Percentiles rank a stretch among this genome's conserved stretches.
Evolutionary conservation across 2,888 invertebrate species (phyloP).

Genomic region (Cheilosia soror): DNA sequence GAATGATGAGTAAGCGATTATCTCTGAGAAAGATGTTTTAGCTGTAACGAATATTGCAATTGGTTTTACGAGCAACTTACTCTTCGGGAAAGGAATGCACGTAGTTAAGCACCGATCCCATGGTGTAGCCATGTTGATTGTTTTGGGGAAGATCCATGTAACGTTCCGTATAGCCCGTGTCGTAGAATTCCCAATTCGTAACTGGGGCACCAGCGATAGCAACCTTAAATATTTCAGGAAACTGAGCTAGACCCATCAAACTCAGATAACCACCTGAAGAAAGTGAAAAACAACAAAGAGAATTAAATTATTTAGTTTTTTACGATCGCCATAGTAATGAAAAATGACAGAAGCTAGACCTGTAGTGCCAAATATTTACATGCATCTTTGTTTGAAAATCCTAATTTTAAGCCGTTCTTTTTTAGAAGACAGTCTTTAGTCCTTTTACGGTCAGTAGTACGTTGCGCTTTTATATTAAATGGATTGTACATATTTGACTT

Average conservation of each 20-base stretch:
- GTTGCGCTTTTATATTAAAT: no score
- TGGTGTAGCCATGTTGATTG: constrained; percentile 91
- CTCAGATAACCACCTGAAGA: constrained; percentile 94
- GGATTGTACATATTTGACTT: no score
- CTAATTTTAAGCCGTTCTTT: no score
- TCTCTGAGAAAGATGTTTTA: constrained; percentile 85
- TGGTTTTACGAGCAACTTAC: constrained; percentile 85
- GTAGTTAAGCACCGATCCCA: constrained; percentile 93
- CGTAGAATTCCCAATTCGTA: constrained; percentile 98
- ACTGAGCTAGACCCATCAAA: constrained; percentile 95
- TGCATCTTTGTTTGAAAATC: no score
- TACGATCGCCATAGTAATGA: no score
- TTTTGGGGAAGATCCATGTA: constrained; percentile 95
- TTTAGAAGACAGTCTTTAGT: no score
- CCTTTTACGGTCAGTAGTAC: no score
- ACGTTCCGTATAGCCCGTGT: constrained; percentile 99
- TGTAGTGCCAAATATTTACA: no score
- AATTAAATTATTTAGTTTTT: not conserved
- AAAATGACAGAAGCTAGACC: no score
- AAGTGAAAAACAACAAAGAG: no score
- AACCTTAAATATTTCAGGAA: constrained; percentile 96
- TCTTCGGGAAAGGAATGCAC: constrained; percentile 96
- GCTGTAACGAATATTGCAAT: not conserved
- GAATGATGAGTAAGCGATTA: constrained; percentile 96
- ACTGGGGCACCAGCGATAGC: constrained; percentile 99